These are phyloP conservation scores for Harpalus rubripes DNA, from an alignment of 2,888 invertebrate genomes.

Conservation along the genomic window DNA sequence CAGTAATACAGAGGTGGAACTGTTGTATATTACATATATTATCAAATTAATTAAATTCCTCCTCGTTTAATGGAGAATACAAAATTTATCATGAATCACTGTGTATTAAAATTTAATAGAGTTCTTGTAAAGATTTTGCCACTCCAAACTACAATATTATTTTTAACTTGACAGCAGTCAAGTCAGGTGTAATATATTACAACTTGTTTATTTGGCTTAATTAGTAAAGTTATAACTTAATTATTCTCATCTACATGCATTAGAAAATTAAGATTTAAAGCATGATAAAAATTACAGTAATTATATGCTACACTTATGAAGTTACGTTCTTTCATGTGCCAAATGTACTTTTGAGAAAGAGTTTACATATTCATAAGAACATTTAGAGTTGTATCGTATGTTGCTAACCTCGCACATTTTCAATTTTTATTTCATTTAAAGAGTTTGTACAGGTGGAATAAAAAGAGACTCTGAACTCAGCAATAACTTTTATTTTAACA, in stretches of 20 bases:
- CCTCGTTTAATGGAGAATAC: constrained; percentile 4
- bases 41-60: constrained; percentile 28
- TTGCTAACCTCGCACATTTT: no score
- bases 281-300: neutral
- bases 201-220: neutral
- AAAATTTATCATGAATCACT: constrained; percentile 11
- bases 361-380: no score
- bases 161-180: neutral
- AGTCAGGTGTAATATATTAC: neutral
- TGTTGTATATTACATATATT: constrained; percentile 2
- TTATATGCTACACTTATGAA: neutral
- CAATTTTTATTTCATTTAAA: no score
- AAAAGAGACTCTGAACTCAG: no score
- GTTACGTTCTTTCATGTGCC: no score
- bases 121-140: neutral
- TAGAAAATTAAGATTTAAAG: constrained; percentile 7
- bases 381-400: no score
- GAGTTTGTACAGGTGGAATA: no score
- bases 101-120: constrained; percentile 15
- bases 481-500: no score
- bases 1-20: neutral
- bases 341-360: no score
- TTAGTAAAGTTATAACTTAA: neutral
- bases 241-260: neutral
- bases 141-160: neutral